Base-by-base conservation (phyloP, 30 jellyfish, hydroid and myxozoan genomes). In the Rhopilema esculentum region DNA sequence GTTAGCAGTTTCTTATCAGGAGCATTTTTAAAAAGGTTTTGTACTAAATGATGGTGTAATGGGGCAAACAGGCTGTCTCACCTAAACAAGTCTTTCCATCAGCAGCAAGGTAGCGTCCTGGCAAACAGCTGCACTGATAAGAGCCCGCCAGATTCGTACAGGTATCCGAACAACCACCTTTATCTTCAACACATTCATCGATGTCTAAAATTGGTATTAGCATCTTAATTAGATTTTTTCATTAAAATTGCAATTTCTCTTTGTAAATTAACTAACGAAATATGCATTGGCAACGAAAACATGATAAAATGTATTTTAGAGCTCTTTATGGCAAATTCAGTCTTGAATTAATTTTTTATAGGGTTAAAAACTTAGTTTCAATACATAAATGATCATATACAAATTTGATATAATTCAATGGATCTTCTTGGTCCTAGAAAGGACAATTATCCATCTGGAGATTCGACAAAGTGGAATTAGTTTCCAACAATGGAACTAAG, bases 161-260 rank as follows among this genome's bases (percentile, higher is more conserved):
- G n/a, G 50, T 40, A 24, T 67, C 82, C 1, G 92, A 81, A 67
- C 96, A 91, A 23, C 95, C 95, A 61, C 93, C 97, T 29, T 91
- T 91, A 4, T 53, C 28, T 77, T 85, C 97, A 53, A 77, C 25
- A 74, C 97, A 91, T 84, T 91, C 97, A 49, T 91, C 63, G 16
- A 91, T 78, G 32, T 91, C 97, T 91, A 27, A 24, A n/a, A n/a
- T n/a, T n/a, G 29, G 27, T 28, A 1, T 2, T 19, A 74, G 2
- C 28, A 74, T 20, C 28, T 19, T 31, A 21, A 19, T 22, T 73
- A 17, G 15, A 19, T 25, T 21, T 17, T 30, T 4, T 25, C 31
- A 17, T 7, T 19, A 6, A 16, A 12, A 49, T 24, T 30, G 84
- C 84, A 7, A 48, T n/a, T n/a, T n/a, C n/a, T n/a, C n/a, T 40